Percentiles rank a stretch among this genome's conserved stretches.
These are phyloP conservation scores for Ctenoplectra terminalis DNA, from an alignment of 1,140 invertebrate genomes.

Conservation along the genomic window DNA sequence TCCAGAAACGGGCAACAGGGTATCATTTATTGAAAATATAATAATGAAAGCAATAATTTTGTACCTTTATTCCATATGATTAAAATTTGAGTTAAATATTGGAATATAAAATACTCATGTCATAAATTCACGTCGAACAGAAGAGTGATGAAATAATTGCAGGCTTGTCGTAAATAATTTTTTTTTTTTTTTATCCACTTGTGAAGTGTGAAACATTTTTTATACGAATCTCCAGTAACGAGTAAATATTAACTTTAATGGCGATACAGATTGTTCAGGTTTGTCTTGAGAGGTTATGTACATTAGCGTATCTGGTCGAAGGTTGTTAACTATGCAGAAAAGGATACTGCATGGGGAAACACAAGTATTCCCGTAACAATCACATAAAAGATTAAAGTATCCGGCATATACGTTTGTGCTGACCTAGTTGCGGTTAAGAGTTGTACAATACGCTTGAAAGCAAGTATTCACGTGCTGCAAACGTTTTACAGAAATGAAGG, in stretches of 20 bases:
- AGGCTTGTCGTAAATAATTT: no score
- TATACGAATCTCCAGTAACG: neutral
- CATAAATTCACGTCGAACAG: no score
- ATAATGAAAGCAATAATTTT: no score
- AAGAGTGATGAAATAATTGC: no score
- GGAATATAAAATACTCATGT: no score
- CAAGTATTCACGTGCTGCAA: conserved; percentile 31
- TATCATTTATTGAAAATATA: no score
- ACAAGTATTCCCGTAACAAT: conserved; percentile 42
- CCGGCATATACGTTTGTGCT: conserved; percentile 20
- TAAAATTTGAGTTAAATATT: no score
- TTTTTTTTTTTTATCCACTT: no score
- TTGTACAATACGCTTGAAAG: conserved; percentile 26
- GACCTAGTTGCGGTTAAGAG: conserved; percentile 42
- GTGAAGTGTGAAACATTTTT: no score
- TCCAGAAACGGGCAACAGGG: no score
- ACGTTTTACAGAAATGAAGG: conserved; percentile 23
- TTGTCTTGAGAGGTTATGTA: neutral
- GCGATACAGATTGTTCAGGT: neutral
- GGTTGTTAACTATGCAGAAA: conserved; percentile 2
- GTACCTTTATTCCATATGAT: no score
- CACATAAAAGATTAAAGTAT: conserved; percentile 49
- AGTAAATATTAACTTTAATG: neutral
- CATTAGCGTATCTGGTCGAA: neutral
- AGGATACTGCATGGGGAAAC: neutral